These are phyloP conservation scores for Scolopax bukidnonensis DNA, from an alignment of 2,797 vertebrate genomes.

Conservation along the genomic window DNA sequence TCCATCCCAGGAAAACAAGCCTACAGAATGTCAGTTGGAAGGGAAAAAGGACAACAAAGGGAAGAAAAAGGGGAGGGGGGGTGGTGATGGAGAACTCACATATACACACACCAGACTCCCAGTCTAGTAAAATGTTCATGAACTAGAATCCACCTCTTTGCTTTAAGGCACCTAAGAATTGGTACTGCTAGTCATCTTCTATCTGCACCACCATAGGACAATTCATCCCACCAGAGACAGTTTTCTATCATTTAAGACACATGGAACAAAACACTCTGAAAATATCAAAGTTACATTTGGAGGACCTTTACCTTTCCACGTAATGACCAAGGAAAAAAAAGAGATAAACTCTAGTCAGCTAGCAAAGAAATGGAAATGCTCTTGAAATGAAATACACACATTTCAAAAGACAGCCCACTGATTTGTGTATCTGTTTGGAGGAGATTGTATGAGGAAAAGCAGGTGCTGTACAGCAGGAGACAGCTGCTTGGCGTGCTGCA, in stretches of 20 bases:
- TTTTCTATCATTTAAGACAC: not conserved
- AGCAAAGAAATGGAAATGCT: not conserved
- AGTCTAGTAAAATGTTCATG: not conserved
- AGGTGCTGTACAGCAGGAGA: not conserved
- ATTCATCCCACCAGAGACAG: not conserved
- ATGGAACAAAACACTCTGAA: not conserved
- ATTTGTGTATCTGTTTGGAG: not conserved
- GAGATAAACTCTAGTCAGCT: not conserved
- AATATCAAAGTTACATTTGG: not conserved
- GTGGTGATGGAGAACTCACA: accelerated
- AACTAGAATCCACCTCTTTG: not conserved
- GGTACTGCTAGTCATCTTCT: not conserved
- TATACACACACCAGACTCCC: not conserved
- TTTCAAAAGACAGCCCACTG: not conserved
- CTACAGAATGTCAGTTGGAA: not conserved
- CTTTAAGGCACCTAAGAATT: not conserved
- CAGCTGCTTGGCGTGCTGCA: not conserved
- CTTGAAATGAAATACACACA: not conserved
- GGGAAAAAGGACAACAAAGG: too few relatives aligned
- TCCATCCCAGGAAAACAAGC: not conserved
- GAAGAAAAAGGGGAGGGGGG: not conserved
- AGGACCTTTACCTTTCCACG: not conserved
- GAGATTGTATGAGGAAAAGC: accelerated
- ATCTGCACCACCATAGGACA: not conserved
- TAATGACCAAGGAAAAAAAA: not conserved